Evolutionary conservation across 2,797 vertebrate genomes (phyloP).

Genomic region (Phrynocephalus vlangalii): DNA sequence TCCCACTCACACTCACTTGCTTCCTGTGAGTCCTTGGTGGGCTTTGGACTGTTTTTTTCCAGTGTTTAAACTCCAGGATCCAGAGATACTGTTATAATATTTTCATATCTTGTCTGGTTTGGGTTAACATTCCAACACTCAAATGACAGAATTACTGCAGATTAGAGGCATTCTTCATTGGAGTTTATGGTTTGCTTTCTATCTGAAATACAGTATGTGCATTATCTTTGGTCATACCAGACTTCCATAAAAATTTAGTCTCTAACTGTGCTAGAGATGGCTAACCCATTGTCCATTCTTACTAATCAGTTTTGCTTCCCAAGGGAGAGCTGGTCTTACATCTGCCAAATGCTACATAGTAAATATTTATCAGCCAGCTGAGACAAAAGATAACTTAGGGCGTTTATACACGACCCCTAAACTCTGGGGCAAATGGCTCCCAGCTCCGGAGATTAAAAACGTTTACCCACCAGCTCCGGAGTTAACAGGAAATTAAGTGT

Average conservation of each 20-base stretch:
- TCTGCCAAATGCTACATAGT: conserved; percentile 7
- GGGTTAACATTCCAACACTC: not conserved
- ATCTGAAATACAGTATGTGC: not conserved
- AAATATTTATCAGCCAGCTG: conserved; percentile 14
- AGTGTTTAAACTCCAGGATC: not conserved
- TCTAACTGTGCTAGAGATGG: not conserved
- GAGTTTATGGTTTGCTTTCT: not conserved
- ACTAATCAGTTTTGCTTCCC: not conserved
- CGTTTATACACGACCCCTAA: too few relatives aligned
- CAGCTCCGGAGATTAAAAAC: too few relatives aligned
- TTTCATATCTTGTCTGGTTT: conserved; percentile 5
- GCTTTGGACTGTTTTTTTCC: not conserved
- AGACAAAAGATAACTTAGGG: not conserved
- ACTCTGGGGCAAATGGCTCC: too few relatives aligned
- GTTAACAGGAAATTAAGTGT: too few relatives aligned
- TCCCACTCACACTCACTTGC: not conserved
- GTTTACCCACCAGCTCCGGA: too few relatives aligned
- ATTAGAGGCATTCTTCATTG: not conserved
- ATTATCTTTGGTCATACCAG: not conserved
- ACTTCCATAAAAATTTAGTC: not conserved
- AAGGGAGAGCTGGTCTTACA: not conserved
- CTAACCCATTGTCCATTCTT: not conserved
- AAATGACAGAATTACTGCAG: not conserved
- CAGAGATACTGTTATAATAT: not conserved
- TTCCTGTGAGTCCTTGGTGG: not conserved